Evolutionary conservation across 2,888 invertebrate genomes (phyloP), one percentile per base, ranked within the genome.

Genomic region (Drosophila helvetica): DNA sequence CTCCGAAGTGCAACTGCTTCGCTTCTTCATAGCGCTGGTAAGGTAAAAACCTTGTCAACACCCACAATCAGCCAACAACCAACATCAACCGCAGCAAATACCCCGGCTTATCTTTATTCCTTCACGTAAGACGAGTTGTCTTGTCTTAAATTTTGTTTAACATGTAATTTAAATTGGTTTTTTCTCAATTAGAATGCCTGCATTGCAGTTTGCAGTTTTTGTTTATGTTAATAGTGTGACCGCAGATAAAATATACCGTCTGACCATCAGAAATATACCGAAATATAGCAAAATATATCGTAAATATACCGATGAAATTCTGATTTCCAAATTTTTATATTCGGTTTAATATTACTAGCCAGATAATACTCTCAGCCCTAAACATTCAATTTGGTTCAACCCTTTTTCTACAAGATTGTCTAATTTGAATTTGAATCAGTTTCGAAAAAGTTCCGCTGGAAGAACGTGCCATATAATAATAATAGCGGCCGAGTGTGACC

Each of bases 141-240:
- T 27, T 25, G 4, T 59, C n/a, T 38, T 27, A 43, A 48, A 18
- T 17, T 15, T 64, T 67, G 53, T 60, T 46, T 67, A 47, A 50
- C 57, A 52, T 48, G 66, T 64, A 38, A 27, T 67, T 67, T 38
- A 27, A 42, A 56, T 47, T 12, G 47, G 45, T 7, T 52, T 67
- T 71, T 67, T 66, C 33, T 38, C 52, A 42, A 58, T 71, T 54
- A 48, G 65, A 60, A 67, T 65, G 47, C 61, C 64, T 86, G 81
- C 87, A 82, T 84, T 86, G 81, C 87, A 82, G 80, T 70, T 86
- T 86, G 85, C 87, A 84, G 71, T 73, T 84, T 78, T 82, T 68
- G 69, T 33, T 50, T 18, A 15, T 6, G n/a, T 64, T 33, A 46
- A 55, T 27, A 55, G 66, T 68, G 43, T 66, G 48, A 38, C 66